Base-by-base conservation (phyloP, 2,888 invertebrate species). In the Torymus texanus region DNA sequence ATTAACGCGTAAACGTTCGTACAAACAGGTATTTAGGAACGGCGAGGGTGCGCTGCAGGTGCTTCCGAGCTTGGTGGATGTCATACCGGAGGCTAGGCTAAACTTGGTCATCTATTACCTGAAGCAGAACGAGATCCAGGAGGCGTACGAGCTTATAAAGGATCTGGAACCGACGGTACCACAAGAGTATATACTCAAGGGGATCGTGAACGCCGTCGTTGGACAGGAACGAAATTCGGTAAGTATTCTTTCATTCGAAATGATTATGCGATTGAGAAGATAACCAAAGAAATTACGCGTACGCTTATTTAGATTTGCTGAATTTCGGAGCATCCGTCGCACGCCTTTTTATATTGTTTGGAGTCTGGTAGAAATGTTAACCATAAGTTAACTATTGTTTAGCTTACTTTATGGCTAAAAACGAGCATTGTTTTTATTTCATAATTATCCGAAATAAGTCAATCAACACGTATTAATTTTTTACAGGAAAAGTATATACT, bases 61-160 rank as follows among this genome's bases (percentile, higher is more conserved):
- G 0, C 92, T 99, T 82, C 99, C 99, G 0, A 94, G 95, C 56
- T 91, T 99, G 59, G 95, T 99, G 1, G 98, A 98, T 90, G 96
- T 98, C 3, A 96, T 99, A 50, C 97, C 98, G 0, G 99, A 99
- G 91, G 99, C 99, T 0, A 92, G 98, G 56, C 92, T 99, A 2
- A 99, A 99, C 92, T 92, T 99, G 80, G 98, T 98, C 2, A 97
- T 99, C 79, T 97, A 98, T 91, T 94, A 98, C 88, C 93, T 99
- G 41, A 95, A 95, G 84, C 96, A 95, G 90, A 95, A 97, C 84
- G 97, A 98, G 86, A 94, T 97, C 0, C 92, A 94, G 80, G 97
- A 98, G 88, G 98, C 98, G 0, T 95, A 96, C 84, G 94, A 95
- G 56, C 90, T 99, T 62, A 94, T 98, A 86, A 97, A 97, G 88